Evolutionary conservation across 30 jellyfish, hydroid and myxozoan genomes (phyloP), one percentile per base, ranked within the genome.

Genomic region (Morbakka virulenta): DNA sequence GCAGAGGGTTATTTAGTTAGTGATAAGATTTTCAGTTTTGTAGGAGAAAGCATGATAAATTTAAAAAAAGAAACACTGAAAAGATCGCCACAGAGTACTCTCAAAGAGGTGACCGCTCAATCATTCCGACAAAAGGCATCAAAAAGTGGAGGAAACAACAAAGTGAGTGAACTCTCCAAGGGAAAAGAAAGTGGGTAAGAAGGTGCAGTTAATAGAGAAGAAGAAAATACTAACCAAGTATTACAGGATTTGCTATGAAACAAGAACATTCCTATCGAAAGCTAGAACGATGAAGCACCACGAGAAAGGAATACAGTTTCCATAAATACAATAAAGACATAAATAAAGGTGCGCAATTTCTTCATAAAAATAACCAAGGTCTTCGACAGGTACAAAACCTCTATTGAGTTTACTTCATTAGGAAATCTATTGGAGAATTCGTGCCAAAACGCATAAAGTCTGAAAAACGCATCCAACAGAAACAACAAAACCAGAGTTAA

Each of bases 1-100:
- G 50, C 80, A 50, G 81, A 68, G 31, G 92, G 51, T 69, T 80
- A 63, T 76, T 53, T 62, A 21, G 88, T 76, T 41, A 12, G 28
- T 26, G 85, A 76, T n/a, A n/a, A n/a, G n/a, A n/a, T n/a, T n/a
- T 57, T 27, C 64, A 24, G 78, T 66, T 35, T 66, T 27, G 1
- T 4, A 24, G 78, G 78, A 13, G 65, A 17, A 24, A 3, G 64
- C 62, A 66, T 66, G 78, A 31, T 32, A 66, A 27, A 35, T 24
- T 66, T 27, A 14, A 24, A 27, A 24, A 27, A 27, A 13, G 65
- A 66, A 31, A 27, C 13, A 25, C 1, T 24, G 3, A 66, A 27
- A 64, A 31, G 24, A 31, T 6, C 2, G 2, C 64, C 67, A 66
- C 62, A 26, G 65, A 66, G 64, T 25, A 66, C 78, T 24, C 17